Percentiles rank a stretch among this genome's conserved stretches.
These are phyloP conservation scores for Benthosema pterotum DNA, from an alignment of 2,797 vertebrate genomes.

Conservation along the genomic window DNA sequence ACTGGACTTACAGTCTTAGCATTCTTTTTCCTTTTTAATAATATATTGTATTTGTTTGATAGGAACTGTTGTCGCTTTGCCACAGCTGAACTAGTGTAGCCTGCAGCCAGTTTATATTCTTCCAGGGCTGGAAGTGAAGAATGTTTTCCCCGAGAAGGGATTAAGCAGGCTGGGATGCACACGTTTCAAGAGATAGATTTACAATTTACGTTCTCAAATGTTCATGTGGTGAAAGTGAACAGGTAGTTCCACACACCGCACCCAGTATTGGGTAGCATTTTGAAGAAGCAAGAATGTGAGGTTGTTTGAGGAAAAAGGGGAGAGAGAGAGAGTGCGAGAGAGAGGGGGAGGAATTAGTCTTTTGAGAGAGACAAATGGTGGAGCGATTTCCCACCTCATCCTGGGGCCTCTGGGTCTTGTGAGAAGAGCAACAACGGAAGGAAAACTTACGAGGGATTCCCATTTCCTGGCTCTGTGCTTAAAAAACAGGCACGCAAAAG, in stretches of 20 bases:
- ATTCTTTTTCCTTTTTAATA: background rate
- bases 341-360: slow-evolving; percentile 28
- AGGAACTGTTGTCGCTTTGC: no score
- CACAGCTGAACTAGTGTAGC: no score
- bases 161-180: no score
- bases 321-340: slow-evolving; percentile 5
- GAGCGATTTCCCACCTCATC: slow-evolving; percentile 58
- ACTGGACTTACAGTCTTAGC: slow-evolving; percentile 19
- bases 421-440: slow-evolving; percentile 74
- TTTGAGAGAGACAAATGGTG: slow-evolving; percentile 61
- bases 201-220: no score
- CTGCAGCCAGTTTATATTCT: no score
- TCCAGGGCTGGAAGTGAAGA: no score
- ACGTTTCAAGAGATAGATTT: no score
- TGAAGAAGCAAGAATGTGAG: slow-evolving; percentile 14
- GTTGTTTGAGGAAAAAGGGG: slow-evolving; percentile 18
- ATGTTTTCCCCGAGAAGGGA: no score
- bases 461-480: slow-evolving; percentile 72
- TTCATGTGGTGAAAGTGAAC: background rate
- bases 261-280: background rate
- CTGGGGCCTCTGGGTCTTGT: slow-evolving; percentile 65
- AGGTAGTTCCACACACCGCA: no score
- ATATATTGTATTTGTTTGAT: no score
- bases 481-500: slow-evolving; percentile 55
- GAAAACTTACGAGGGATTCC: slow-evolving; percentile 79